Evolutionary conservation across 2,113 vertebrate species (phyloP).

Genomic region (Larimichthys crocea): DNA sequence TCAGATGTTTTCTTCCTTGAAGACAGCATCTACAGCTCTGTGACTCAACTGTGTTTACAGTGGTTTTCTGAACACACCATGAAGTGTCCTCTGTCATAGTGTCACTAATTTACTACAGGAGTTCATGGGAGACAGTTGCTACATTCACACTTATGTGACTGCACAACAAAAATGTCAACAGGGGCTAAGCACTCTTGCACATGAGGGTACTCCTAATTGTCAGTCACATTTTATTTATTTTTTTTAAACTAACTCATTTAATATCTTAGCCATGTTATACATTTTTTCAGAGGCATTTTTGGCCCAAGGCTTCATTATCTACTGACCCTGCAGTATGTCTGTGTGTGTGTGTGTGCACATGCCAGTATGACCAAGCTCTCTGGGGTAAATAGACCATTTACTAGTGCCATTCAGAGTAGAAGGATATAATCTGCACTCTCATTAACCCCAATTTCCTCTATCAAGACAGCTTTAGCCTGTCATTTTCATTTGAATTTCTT

Average conservation of each 20-base stretch:
- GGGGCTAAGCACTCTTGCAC: background rate
- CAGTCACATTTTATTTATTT: background rate
- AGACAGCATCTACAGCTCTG: background rate
- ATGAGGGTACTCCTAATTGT: background rate
- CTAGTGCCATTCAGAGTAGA: background rate
- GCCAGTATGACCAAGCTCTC: background rate
- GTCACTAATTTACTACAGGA: background rate
- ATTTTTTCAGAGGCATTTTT: constrained; percentile 17
- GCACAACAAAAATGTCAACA: constrained; percentile 2
- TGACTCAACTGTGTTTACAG: background rate
- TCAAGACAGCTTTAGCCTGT: constrained; percentile 2
- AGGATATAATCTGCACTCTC: constrained; percentile 34
- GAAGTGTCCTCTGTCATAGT: background rate
- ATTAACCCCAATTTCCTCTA: constrained; percentile 45
- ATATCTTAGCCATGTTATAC: background rate
- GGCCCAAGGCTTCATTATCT: constrained; percentile 21
- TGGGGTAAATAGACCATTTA: constrained; percentile 27
- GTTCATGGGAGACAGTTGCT: background rate
- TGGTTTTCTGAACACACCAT: background rate
- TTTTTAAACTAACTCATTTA: background rate
- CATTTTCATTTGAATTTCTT: constrained; percentile 27
- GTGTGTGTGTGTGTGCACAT: background rate
- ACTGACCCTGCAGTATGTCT: background rate
- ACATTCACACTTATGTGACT: background rate
- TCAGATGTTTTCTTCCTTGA: background rate